Base-by-base conservation (phyloP, 1,140 invertebrate genomes). In the Papilio glaucus region DNA sequence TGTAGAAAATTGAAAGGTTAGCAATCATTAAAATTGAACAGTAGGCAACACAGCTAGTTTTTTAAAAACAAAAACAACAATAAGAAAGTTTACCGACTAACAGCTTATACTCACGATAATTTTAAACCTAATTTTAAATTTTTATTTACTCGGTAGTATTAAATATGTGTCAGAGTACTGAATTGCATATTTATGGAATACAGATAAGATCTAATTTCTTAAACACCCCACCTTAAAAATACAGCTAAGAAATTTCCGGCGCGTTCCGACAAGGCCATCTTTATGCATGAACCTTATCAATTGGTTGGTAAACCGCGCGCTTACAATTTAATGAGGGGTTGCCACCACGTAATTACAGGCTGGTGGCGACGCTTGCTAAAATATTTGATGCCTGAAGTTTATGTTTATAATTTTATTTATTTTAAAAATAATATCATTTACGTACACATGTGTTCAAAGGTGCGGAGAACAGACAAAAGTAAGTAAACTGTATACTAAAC, bases 201-300 rank as follows among this genome's bases (percentile, higher is more conserved):
- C 6, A 39, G 37, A 42, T 67, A 41, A 67, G 12, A 67, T 67
- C n/a, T n/a, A 67, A 37, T 65, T 67, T 24, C 10, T 67, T 67
- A 38, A 41, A 67, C 7, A n/a, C 21, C 24, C 21, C 21, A 42
- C 41, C 39, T 42, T 57, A 57, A 57, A 57, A 68, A 26, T 9
- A 39, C 45, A 79, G 77, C 77, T 76, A 84, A 79, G 78, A 80
- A 84, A 79, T 77, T 78, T 84, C 78, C 82, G 74, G 71, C 72
- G 76, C 72, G 71, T 63, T 74, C 57, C 72, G 69, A 73, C 69
- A 68, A 63, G 45, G 37, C 38, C 74, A 87, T 85, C 79, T 88
- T 86, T 87, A 87, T 88, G 81, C 84, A 87, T 88, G 82, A 88
- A 81, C 37, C 84, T 87, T 89, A 90, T 89, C 87, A 85, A 88